Percentiles rank a stretch among this genome's conserved stretches.
Evolutionary conservation across 2,888 invertebrate genomes (phyloP).

Genomic region (Lypha dubia): DNA sequence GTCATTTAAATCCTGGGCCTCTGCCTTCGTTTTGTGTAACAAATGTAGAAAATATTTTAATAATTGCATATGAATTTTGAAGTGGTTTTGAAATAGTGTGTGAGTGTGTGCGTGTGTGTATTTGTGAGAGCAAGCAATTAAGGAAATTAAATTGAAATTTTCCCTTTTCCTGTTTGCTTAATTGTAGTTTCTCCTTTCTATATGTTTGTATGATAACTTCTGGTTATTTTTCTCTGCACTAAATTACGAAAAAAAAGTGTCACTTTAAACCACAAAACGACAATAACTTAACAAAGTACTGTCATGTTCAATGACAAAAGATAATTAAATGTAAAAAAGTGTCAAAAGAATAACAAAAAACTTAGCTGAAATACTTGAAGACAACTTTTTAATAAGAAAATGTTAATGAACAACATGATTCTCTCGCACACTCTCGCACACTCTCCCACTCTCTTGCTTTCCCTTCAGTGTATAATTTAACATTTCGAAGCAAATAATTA

Average conservation of each 20-base stretch:
- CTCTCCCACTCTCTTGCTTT: no score
- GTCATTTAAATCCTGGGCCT: conserved; percentile 37
- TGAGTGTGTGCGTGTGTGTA: background rate
- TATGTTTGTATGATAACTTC: conserved; percentile 37
- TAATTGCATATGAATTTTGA: conserved; percentile 14
- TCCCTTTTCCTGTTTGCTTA: conserved; percentile 12
- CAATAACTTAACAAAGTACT: conserved; percentile 14
- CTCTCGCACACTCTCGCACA: background rate
- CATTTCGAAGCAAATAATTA: conserved; percentile 10
- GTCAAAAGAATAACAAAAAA: background rate
- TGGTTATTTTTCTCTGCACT: conserved; percentile 51
- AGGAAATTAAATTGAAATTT: conserved; percentile 66
- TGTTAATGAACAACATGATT: background rate
- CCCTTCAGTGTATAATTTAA: background rate
- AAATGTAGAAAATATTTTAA: conserved; percentile 41
- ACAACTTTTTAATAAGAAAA: background rate
- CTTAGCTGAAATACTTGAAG: background rate
- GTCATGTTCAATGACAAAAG: conserved; percentile 38
- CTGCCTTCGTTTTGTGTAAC: conserved; percentile 22
- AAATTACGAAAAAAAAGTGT: conserved; percentile 24
- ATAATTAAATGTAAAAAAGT: conserved; percentile 27
- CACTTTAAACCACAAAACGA: background rate
- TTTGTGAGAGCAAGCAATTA: conserved; percentile 40
- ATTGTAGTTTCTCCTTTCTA: background rate
- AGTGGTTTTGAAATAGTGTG: background rate